Base-by-base conservation (phyloP, 2,797 vertebrate species). In the Hypotaenidia okinawae region DNA sequence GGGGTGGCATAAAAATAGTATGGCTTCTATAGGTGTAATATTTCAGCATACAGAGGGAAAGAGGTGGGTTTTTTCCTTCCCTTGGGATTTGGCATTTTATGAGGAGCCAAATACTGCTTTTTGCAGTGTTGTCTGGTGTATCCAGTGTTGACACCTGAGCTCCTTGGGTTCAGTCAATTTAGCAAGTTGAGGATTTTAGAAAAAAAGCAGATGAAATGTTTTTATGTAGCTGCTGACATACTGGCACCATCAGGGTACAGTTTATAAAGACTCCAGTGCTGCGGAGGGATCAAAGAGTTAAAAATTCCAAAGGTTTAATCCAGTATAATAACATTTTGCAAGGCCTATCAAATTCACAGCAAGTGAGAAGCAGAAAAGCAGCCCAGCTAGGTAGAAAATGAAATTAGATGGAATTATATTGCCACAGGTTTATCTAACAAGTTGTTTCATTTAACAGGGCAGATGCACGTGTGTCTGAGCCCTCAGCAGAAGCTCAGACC, bases 251-350 rank as follows among this genome's bases (percentile, higher is more conserved):
- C 41, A 72, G 22, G 41, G 33, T 64, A 27, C 30, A 33, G 39
- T 55, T 84, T 70, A 52, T 70, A 24, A 83, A 27, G 49, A 67
- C 52, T 54, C 9, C 1, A 0, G n/a, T 62, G 32, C 74, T 77
- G 43, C n/a, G 1, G 15, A 55, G 32, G 27, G n/a, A 75, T 67
- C 45, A 62, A 63, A 76, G 84, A 88, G 67, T 87, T 91, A 64
- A 96, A 88, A 85, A 79, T 57, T 73, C 69, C 59, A 47, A 78
- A 33, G n/a, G 13, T 84, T 89, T 91, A 77, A 86, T 92, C 62
- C 58, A 33, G 19, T 68, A 69, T 55, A 91, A 41, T 54, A 62
- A 61, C 45, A 37, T 90, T 84, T 91, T 93, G 70, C 75, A 54
- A 88, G 87, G 73, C 35, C 43, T 87, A 1, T 93, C 18, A 13